Conservation (phyloP, 2,113 vertebrate species). For the Tetrax tetrax region DNA sequence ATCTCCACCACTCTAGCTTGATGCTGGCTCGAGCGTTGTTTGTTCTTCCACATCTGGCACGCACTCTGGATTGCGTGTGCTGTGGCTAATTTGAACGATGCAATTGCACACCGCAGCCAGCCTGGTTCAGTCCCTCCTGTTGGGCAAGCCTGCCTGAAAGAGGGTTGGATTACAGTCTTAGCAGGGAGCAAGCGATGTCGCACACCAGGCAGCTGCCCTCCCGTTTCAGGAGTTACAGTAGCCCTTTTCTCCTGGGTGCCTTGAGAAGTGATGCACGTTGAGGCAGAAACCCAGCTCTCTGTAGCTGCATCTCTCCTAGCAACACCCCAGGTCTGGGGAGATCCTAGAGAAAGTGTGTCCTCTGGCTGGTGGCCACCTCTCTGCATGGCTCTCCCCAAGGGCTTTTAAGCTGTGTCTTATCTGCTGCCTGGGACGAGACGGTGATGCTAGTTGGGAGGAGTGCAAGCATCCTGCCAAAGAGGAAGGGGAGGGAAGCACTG, state of each 20-base stretch:
- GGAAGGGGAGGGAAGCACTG: background rate
- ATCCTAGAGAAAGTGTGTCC: background rate
- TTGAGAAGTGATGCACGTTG: rapidly evolving
- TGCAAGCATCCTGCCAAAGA: rapidly evolving
- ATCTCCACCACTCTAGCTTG: slow-evolving; percentile 16
- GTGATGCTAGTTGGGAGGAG: background rate
- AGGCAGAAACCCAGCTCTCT: background rate
- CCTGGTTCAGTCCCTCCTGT: background rate
- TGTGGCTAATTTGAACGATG: slow-evolving; percentile 13
- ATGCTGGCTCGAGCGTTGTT: background rate
- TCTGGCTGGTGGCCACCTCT: background rate
- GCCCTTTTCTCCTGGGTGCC: background rate
- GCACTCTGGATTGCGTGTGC: rapidly evolving
- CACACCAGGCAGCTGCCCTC: background rate
- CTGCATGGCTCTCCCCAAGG: background rate
- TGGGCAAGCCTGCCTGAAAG: background rate
- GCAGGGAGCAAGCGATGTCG: background rate
- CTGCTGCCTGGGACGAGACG: background rate
- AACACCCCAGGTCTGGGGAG: background rate
- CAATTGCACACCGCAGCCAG: background rate
- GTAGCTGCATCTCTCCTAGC: background rate
- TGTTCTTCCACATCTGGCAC: slow-evolving; percentile 50
- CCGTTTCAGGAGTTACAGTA: background rate
- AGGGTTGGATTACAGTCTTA: background rate
- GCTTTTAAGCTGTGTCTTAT: rapidly evolving